Percentiles rank a stretch among this genome's conserved stretches.
These are phyloP conservation scores for Mystacornis crossleyi DNA, from an alignment of 2,113 vertebrate genomes.

Conservation along the genomic window DNA sequence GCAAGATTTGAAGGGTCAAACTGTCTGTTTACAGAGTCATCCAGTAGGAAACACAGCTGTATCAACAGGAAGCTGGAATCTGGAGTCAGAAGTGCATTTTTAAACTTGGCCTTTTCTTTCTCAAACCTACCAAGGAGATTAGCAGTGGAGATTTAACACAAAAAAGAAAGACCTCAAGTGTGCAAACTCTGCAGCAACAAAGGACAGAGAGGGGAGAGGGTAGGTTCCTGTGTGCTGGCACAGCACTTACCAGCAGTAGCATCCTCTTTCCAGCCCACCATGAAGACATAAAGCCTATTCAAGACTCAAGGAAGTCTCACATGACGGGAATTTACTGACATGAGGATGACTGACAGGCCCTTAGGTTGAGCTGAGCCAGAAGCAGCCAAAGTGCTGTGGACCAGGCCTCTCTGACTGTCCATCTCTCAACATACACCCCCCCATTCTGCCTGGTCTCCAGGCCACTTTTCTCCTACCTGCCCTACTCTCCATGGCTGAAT, in stretches of 20 bases:
- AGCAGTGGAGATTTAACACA: not conserved
- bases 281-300: not conserved
- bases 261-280: not conserved
- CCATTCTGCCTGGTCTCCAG: not conserved
- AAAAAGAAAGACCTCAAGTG: not conserved
- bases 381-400: not conserved
- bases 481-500: not conserved
- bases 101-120: constrained; percentile 1
- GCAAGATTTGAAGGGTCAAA: not conserved
- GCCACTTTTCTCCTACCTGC: not conserved
- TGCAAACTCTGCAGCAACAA: not conserved
- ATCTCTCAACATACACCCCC: not conserved
- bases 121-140: not conserved
- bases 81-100: constrained; percentile 13
- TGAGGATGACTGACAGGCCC: not conserved
- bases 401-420: not conserved
- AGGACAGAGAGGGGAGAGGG: not conserved
- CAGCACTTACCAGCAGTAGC: not conserved
- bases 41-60: constrained; percentile 31
- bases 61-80: constrained; percentile 34
- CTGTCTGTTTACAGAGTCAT: not conserved
- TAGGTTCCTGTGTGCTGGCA: not conserved
- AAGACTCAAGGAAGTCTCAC: not conserved
- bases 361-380: not conserved
- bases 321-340: not conserved